A percentile compares a stretch with the other conserved stretches of the same genome.
phyloP scores from a whole-genome alignment of 2,888 invertebrate genomes.

The Leptopilina myrica region DNA sequence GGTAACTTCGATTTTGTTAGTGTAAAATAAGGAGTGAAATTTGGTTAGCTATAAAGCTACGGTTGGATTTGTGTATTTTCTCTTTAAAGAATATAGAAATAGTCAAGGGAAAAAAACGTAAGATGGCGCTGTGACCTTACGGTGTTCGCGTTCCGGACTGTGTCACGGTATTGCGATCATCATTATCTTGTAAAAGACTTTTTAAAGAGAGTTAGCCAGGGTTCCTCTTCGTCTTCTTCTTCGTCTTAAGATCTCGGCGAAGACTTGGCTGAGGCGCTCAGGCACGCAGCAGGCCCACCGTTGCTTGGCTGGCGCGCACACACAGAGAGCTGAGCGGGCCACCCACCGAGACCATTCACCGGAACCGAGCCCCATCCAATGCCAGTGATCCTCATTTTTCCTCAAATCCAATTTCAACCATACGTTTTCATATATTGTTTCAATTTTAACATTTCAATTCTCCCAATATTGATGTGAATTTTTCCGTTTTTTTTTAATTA shows the following conservation, averaged over 20 bases:
- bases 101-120: constrained; percentile 46
- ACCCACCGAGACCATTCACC: constrained; percentile 77
- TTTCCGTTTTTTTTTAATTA: too few species aligned
- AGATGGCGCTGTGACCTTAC: constrained; percentile 55
- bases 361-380: constrained; percentile 75
- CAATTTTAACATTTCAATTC: not conserved
- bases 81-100: too few species aligned
- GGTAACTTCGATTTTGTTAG: too few species aligned
- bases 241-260: constrained; percentile 50
- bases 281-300: constrained; percentile 81
- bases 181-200: constrained; percentile 51
- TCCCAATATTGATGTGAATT: too few species aligned
- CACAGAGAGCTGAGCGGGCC: constrained; percentile 75
- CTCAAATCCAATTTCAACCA: constrained; percentile 8
- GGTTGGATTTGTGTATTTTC: not conserved
- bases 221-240: constrained; percentile 13
- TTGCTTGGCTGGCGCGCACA: constrained; percentile 80
- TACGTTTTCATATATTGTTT: not conserved
- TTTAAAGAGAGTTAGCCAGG: constrained; percentile 52
- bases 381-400: constrained; percentile 70
- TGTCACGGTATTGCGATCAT: constrained; percentile 61
- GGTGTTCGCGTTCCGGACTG: constrained; percentile 58
- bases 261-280: constrained; percentile 63
- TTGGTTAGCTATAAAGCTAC: not conserved
- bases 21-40: too few species aligned